phyloP scores from a whole-genome alignment of 2,797 vertebrate species.

The Ptychadena robeensis region DNA sequence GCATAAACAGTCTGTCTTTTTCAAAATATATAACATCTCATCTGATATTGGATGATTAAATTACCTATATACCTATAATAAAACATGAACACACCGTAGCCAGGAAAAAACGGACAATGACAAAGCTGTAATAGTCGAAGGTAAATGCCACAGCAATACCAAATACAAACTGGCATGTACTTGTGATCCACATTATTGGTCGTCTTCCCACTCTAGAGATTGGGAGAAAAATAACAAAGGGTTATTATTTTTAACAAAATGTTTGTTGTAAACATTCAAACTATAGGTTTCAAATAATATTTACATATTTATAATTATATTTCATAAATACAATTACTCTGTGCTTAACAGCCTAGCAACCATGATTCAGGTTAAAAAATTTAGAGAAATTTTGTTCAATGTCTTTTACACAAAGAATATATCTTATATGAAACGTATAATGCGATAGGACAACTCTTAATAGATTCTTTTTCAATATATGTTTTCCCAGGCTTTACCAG shows the following conservation, averaged over 20 bases:
- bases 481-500: no score
- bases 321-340: no score
- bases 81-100: conserved; percentile 83
- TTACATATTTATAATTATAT: no score
- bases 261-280: neutral
- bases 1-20: neutral
- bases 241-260: conserved; percentile 21
- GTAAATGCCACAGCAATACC: conserved; percentile 85
- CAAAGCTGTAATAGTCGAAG: conserved; percentile 85
- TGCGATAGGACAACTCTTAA: no score
- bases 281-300: neutral
- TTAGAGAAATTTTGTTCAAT: no score
- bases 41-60: neutral
- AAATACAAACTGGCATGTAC: conserved; percentile 83
- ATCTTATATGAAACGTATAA: no score
- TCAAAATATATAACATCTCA: neutral
- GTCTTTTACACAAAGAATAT: no score
- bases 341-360: no score
- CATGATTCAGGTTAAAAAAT: no score
- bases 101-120: conserved; percentile 85
- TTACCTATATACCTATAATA: conserved; percentile 54
- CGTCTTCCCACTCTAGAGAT: conserved; percentile 83
- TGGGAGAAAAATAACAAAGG: conserved; percentile 52
- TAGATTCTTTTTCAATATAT: no score
- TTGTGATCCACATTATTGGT: conserved; percentile 85